Conservation (phyloP, 2,797 vertebrate species). For the Rhinophrynus dorsalis region DNA sequence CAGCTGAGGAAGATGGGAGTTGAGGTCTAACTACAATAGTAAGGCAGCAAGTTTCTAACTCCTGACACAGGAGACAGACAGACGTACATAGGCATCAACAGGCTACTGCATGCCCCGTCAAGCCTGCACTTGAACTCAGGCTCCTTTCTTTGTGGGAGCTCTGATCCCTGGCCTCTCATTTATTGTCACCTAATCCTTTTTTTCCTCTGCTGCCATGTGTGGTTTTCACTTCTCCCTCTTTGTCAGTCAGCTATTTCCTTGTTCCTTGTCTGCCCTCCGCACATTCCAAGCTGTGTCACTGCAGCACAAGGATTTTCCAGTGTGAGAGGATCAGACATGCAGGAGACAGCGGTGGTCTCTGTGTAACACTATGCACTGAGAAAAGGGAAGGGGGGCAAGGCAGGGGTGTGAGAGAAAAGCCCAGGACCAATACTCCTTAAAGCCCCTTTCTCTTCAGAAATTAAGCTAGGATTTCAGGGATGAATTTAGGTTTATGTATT, state of each 20-base stretch:
- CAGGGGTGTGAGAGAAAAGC: conserved; percentile 13
- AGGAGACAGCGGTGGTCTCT: conserved; percentile 71
- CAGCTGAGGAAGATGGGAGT: too few species aligned
- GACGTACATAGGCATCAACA: background rate
- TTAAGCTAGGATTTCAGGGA: conserved; percentile 18
- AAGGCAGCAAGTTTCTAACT: too few species aligned
- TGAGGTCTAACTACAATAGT: too few species aligned
- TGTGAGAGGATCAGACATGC: conserved; percentile 75
- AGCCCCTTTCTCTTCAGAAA: conserved; percentile 29
- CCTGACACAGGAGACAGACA: too few species aligned
- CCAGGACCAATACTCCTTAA: background rate
- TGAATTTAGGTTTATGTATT: conserved; percentile 12
- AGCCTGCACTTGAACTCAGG: conserved; percentile 71
- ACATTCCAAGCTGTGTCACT: conserved; percentile 74
- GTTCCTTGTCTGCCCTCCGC: conserved; percentile 47
- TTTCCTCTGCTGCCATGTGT: conserved; percentile 75
- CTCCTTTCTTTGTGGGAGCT: conserved; percentile 69
- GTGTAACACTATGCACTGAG: conserved; percentile 59
- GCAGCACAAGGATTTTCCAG: conserved; percentile 72
- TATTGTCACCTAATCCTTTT: conserved; percentile 81
- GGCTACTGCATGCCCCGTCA: background rate
- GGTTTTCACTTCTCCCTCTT: conserved; percentile 79
- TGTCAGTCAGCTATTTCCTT: conserved; percentile 65
- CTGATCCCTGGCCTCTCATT: conserved; percentile 75
- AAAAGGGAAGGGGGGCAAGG: conserved; percentile 53